phyloP scores from a whole-genome alignment of 2,888 invertebrate genomes.

The Acanthococcus lagerstroemiae region DNA sequence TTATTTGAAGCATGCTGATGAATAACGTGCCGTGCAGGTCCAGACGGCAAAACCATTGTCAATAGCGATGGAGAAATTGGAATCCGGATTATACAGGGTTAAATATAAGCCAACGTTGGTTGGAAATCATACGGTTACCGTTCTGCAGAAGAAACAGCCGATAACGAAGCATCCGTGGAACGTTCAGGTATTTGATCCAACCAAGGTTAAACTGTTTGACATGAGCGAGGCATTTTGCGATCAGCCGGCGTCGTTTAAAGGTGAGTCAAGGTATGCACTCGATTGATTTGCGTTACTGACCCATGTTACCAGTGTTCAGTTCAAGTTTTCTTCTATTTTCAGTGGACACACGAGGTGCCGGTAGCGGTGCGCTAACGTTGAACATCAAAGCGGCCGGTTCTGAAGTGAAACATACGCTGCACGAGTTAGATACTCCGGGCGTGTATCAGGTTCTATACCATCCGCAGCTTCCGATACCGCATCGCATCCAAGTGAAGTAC shows the following conservation, averaged over 20 bases:
- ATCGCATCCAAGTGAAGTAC: conserved; percentile 73
- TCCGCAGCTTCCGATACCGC: conserved; percentile 76
- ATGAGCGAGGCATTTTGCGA: conserved; percentile 70
- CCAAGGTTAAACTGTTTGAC: conserved; percentile 59
- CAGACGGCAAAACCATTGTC: conserved; percentile 47
- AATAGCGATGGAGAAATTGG: conserved; percentile 55
- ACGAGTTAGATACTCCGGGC: conserved; percentile 58
- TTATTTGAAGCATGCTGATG: not conserved
- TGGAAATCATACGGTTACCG: conserved; percentile 62
- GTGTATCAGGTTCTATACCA: conserved; percentile 78
- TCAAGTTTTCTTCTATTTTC: conserved; percentile 33
- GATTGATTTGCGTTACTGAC: too few species aligned
- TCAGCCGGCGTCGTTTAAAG: conserved; percentile 66
- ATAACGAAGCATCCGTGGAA: conserved; percentile 54
- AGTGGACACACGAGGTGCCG: conserved; percentile 69
- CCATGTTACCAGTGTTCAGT: not conserved
- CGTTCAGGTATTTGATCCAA: conserved; percentile 70
- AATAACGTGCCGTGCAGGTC: too few species aligned
- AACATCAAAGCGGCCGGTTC: conserved; percentile 69
- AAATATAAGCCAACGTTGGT: conserved; percentile 68
- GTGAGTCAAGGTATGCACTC: too few species aligned
- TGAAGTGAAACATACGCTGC: conserved; percentile 70
- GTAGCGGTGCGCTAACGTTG: conserved; percentile 72
- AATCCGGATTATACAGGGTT: conserved; percentile 55
- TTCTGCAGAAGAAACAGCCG: conserved; percentile 52